Base-by-base conservation (phyloP, 1,140 invertebrate species). In the Megalopta genalis region DNA sequence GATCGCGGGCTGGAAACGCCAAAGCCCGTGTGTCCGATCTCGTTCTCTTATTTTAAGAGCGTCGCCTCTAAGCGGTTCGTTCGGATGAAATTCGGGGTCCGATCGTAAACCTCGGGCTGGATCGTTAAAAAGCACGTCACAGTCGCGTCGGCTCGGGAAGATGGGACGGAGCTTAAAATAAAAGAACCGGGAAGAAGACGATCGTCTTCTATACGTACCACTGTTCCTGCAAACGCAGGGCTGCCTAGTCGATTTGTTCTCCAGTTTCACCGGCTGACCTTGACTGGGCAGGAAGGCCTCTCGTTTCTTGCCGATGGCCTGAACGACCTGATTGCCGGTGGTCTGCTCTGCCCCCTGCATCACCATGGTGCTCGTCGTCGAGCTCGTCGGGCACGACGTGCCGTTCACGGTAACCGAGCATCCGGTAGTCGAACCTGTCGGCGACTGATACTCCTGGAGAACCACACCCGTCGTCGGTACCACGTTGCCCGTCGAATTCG, bases 221-320 rank as follows among this genome's bases (percentile, higher is more conserved):
- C 86, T 90, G 86, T 84, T 91, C 76, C 87, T 92, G 86, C 91
- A 92, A 57, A 90, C 85, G 75, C 91, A 92, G 66, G 91, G 85
- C 81, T 91, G 90, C 82, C 88, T 87, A 42, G 78, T 86, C 62
- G 87, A 88, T 81, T 91, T 91, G 88, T 92, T 92, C 85, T 92
- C 91, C 82, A 92, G 81, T 88, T 92, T 92, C 65, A 92, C 88
- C 42, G 88, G 89, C 83, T 89, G 90, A 78, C 90, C 89, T 88
- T 90, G 91, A 83, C 85, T 89, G 63, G 81, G 83, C 63, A 89
- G 86, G 83, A 90, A 91, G 78, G 90, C 88, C 67, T 92, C 90
- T 25, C 90, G 87, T 71, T 91, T 92, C 85, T 92, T 92, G 54
- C 83, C 71, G 76, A 81, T 88, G 67, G 85, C 77, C 72, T 89